A percentile compares a stretch with the other conserved stretches of the same genome.
Conservation (phyloP, 2,888 invertebrate species). For the Spialia ferax region DNA sequence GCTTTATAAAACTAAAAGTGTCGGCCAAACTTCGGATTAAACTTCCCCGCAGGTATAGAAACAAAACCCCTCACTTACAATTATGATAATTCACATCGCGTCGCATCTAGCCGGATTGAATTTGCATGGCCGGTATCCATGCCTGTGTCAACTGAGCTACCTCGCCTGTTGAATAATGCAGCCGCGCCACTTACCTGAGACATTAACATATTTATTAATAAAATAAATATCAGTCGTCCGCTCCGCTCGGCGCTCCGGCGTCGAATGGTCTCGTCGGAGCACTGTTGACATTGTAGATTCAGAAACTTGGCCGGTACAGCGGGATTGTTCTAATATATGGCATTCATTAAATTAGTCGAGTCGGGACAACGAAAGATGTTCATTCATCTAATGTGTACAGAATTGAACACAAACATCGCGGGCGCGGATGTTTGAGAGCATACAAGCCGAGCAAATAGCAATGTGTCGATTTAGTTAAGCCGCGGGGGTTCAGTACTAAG, state of each 20-base stretch:
- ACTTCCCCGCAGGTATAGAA: slow-evolving; percentile 82
- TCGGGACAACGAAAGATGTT: slow-evolving; percentile 72
- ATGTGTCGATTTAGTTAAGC: slow-evolving; percentile 11
- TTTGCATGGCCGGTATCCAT: slow-evolving; percentile 84
- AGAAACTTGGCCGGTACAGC: slow-evolving; percentile 62
- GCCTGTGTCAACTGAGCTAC: slow-evolving; percentile 83
- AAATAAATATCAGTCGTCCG: slow-evolving; percentile 83
- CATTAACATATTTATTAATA: slow-evolving; percentile 87
- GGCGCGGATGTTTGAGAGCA: slow-evolving; percentile 29
- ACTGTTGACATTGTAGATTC: slow-evolving; percentile 70
- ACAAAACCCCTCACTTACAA: slow-evolving; percentile 85
- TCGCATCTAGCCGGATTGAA: slow-evolving; percentile 83
- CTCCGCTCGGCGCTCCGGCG: slow-evolving; percentile 55
- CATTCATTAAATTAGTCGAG: slow-evolving; percentile 84
- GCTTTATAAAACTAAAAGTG: slow-evolving; percentile 85
- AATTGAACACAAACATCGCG: slow-evolving; percentile 74
- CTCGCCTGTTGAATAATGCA: slow-evolving; percentile 83
- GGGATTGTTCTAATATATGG: slow-evolving; percentile 81
- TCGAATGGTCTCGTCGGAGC: slow-evolving; percentile 53
- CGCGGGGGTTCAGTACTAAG: background rate
- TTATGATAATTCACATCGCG: slow-evolving; percentile 80
- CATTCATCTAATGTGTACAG: slow-evolving; percentile 80
- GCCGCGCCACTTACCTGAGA: slow-evolving; percentile 78
- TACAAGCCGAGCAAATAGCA: slow-evolving; percentile 18
- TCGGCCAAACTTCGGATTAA: slow-evolving; percentile 84